Percentiles rank a stretch among this genome's conserved stretches.
phyloP scores from a whole-genome alignment of 2,797 vertebrate species.

The Myiotriccus ornatus region DNA sequence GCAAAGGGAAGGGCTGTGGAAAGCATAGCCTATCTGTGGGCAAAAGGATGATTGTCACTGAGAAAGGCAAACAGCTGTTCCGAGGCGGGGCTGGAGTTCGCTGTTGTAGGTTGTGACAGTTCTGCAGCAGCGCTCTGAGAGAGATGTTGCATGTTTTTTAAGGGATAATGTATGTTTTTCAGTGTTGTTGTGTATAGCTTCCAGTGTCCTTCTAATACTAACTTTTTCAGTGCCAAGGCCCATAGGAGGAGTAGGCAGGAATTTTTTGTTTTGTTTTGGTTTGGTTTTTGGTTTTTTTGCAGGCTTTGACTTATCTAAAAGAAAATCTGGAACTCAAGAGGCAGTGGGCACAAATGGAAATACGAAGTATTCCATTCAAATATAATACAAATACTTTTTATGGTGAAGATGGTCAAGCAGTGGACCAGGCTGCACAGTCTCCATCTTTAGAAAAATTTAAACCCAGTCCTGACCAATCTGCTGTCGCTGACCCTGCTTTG shows the following conservation, averaged over 20 bases:
- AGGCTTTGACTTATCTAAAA: neutral
- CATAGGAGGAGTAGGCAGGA: neutral
- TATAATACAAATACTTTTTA: neutral
- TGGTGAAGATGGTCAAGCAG: neutral
- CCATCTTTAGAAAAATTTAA: neutral
- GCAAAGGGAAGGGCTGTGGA: neutral
- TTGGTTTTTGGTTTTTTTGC: neutral
- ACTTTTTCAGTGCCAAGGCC: neutral
- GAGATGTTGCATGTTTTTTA: accelerated
- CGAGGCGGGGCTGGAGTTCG: neutral
- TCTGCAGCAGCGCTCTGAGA: neutral
- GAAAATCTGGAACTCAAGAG: neutral
- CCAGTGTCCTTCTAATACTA: neutral
- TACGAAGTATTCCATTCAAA: neutral
- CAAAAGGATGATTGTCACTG: neutral
- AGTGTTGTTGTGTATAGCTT: neutral
- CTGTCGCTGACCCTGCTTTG: neutral
- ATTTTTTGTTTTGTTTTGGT: neutral
- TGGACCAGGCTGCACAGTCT: neutral
- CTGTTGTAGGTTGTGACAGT: neutral
- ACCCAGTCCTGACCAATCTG: neutral
- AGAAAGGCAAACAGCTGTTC: neutral
- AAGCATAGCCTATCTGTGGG: neutral
- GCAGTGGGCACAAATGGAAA: neutral
- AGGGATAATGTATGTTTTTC: neutral